A percentile compares a stretch with the other conserved stretches of the same genome.
These are phyloP conservation scores for Notodonta ziczac DNA, from an alignment of 2,888 invertebrate genomes.

Conservation along the genomic window DNA sequence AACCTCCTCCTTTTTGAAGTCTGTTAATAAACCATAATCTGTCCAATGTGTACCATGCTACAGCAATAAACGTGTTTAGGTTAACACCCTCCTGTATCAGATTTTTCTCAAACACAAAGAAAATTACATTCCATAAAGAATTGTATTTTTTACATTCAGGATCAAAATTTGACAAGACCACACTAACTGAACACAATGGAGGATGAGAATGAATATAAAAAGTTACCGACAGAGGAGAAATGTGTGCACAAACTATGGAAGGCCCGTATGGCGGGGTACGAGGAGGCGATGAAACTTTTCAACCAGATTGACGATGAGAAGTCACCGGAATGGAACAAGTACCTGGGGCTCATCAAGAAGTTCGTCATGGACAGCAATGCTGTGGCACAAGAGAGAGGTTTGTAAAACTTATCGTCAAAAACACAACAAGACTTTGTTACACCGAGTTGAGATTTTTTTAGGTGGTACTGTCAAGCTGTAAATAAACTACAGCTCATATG, in stretches of 20 bases:
- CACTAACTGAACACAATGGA: conserved; percentile 84
- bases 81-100: too few relatives aligned
- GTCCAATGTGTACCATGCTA: too few relatives aligned
- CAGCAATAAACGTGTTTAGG: too few relatives aligned
- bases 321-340: conserved; percentile 96
- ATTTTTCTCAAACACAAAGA: too few relatives aligned
- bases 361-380: conserved; percentile 98
- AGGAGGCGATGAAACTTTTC: conserved; percentile 95
- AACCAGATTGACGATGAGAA: conserved; percentile 96
- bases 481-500: too few relatives aligned
- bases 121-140: too few relatives aligned
- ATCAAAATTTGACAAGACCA: conserved; percentile 39
- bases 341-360: conserved; percentile 95
- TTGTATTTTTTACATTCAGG: conserved; percentile 11
- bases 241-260: conserved; percentile 98
- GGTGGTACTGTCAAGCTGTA: too few relatives aligned
- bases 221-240: conserved; percentile 94
- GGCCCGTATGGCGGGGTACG: conserved; percentile 96
- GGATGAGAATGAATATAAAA: conserved; percentile 94
- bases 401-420: conserved; percentile 13
- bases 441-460: too few relatives aligned
- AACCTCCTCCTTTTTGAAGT: too few relatives aligned
- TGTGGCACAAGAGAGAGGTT: conserved; percentile 97
- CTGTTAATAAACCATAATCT: too few relatives aligned
- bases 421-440: too few relatives aligned